Conservation (phyloP, 1,140 invertebrate genomes). For the Vanessa tameamea region DNA sequence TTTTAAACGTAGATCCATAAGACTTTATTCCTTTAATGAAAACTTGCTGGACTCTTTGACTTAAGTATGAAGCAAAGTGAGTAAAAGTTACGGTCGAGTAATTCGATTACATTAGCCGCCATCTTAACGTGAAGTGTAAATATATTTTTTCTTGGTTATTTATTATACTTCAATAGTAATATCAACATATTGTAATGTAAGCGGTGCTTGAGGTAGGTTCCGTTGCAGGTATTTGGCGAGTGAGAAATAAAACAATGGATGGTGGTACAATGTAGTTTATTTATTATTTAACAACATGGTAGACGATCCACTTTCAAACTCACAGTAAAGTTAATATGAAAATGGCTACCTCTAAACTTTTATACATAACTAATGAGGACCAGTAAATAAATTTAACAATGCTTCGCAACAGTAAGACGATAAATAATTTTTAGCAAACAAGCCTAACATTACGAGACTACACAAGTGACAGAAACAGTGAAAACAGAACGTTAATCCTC, state of each 20-base stretch:
- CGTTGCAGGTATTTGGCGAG: background rate
- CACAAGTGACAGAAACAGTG: constrained; percentile 52
- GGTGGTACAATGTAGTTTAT: constrained; percentile 82
- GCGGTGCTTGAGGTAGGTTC: too few relatives aligned
- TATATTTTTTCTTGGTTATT: too few relatives aligned
- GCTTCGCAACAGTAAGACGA: constrained; percentile 64
- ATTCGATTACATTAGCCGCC: too few relatives aligned
- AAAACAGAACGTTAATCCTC: constrained; percentile 49
- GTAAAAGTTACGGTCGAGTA: too few relatives aligned
- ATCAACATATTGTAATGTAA: too few relatives aligned
- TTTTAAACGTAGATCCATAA: too few relatives aligned
- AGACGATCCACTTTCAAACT: constrained; percentile 79
- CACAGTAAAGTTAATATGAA: constrained; percentile 69
- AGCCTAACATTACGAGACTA: constrained; percentile 61
- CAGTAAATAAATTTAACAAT: constrained; percentile 71
- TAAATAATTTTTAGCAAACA: constrained; percentile 63
- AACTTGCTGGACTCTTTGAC: too few relatives aligned
- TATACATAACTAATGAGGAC: constrained; percentile 77
- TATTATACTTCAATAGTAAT: too few relatives aligned
- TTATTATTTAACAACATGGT: constrained; percentile 82
- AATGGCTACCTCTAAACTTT: constrained; percentile 80
- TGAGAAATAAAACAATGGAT: constrained; percentile 58
- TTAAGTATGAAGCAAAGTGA: too few relatives aligned
- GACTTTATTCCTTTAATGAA: too few relatives aligned
- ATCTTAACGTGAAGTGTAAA: too few relatives aligned